Conservation (phyloP, 1,140 invertebrate genomes). For the Hesperophylax magnus region DNA sequence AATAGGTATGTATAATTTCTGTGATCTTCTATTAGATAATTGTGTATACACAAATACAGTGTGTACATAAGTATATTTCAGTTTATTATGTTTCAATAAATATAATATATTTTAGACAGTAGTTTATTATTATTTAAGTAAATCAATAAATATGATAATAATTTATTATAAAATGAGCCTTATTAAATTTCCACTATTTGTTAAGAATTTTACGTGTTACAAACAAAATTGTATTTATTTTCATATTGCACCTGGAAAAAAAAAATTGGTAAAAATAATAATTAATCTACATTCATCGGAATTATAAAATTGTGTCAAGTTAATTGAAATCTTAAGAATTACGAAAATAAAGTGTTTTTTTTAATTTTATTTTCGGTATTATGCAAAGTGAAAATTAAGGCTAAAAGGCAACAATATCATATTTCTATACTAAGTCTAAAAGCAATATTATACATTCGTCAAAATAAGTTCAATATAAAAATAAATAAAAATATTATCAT, state of each 20-base stretch:
- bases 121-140: too few species aligned
- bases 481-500: conserved; percentile 12
- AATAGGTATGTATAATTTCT: neutral
- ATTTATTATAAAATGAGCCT: too few species aligned
- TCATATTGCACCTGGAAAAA: too few species aligned
- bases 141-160: too few species aligned
- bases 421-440: conserved; percentile 25
- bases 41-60: neutral
- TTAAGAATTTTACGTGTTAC: too few species aligned
- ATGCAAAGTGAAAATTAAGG: conserved; percentile 35
- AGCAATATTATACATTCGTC: neutral
- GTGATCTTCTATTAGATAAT: neutral
- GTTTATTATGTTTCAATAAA: too few species aligned
- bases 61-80: too few species aligned
- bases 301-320: neutral
- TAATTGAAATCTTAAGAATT: neutral
- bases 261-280: too few species aligned
- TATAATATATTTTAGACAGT: too few species aligned
- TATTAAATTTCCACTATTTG: too few species aligned
- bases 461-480: conserved; percentile 6
- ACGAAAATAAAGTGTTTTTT: conserved; percentile 42
- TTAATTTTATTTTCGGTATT: conserved; percentile 31
- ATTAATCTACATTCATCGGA: neutral
- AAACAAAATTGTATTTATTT: too few species aligned
- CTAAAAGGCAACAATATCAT: conserved; percentile 48